Conservation (phyloP, 2,113 vertebrate genomes). For the Sorex fumeus region DNA sequence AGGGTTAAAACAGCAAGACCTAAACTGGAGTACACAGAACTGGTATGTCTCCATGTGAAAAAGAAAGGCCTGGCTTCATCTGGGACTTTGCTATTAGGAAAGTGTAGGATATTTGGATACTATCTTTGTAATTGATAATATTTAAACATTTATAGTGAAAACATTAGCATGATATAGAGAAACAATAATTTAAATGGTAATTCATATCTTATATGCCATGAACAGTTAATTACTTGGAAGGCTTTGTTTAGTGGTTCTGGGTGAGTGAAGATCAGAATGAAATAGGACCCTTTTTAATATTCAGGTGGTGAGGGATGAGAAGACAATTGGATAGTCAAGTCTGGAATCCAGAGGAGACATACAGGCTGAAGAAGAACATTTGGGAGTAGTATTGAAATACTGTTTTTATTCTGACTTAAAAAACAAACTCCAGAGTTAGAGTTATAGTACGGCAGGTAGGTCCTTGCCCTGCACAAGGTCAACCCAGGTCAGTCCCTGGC, state of each 20-base stretch:
- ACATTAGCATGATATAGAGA: background rate
- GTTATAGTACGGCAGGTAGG: too few relatives aligned
- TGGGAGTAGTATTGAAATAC: too few relatives aligned
- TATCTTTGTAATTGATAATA: background rate
- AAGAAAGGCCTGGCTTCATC: background rate
- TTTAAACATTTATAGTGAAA: background rate
- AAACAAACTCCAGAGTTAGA: too few relatives aligned
- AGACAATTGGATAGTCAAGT: background rate
- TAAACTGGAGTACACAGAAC: background rate
- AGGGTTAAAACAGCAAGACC: slow-evolving; percentile 53
- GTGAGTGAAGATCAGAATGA: background rate
- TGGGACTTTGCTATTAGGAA: slow-evolving; percentile 2
- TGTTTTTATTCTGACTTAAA: too few relatives aligned
- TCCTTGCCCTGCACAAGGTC: too few relatives aligned
- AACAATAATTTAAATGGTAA: background rate
- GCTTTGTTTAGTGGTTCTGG: background rate
- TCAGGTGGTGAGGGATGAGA: background rate
- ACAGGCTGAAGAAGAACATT: too few relatives aligned
- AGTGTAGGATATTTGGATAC: background rate
- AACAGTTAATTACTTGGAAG: background rate
- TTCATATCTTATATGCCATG: background rate
- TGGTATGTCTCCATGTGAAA: background rate
- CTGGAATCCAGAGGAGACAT: background rate
- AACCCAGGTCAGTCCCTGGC: too few relatives aligned
- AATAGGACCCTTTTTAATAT: background rate